Evolutionary conservation across 2,888 invertebrate genomes (phyloP).

Genomic region (Microdon myrmicae): DNA sequence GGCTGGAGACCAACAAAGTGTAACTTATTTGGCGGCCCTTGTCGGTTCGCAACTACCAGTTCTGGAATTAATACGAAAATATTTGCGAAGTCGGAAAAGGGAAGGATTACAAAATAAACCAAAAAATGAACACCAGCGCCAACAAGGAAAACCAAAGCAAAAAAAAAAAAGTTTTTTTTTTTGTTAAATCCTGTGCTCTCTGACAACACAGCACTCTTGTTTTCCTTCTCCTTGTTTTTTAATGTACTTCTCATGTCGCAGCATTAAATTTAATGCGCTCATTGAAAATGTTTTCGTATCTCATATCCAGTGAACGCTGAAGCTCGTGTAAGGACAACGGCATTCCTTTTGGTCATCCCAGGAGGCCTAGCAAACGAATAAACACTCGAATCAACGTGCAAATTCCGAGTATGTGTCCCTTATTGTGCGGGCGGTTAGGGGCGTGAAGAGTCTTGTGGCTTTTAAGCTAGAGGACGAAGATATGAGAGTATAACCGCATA

Average conservation of each 20-base stretch:
- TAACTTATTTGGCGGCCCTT: conserved; percentile 26
- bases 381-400: conserved; percentile 38
- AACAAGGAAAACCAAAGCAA: too few relatives aligned
- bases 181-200: too few relatives aligned
- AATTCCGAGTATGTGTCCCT: conserved; percentile 20
- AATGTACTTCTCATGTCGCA: conserved; percentile 49
- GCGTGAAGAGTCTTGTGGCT: too few relatives aligned
- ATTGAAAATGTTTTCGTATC: conserved; percentile 35
- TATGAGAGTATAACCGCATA: conserved; percentile 12
- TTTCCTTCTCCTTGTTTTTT: too few relatives aligned
- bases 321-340: not conserved
- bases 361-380: conserved; percentile 31
- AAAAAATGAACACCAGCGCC: too few relatives aligned
- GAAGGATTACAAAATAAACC: too few relatives aligned
- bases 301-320: conserved; percentile 7
- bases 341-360: conserved; percentile 29
- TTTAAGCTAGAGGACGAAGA: conserved; percentile 4
- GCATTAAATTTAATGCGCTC: conserved; percentile 49
- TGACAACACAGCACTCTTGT: too few relatives aligned
- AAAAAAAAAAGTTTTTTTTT: too few relatives aligned
- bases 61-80: conserved; percentile 31
- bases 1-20: too few relatives aligned
- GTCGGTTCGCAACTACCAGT: conserved; percentile 23
- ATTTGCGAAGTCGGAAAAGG: too few relatives aligned
- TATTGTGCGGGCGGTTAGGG: not conserved